phyloP scores from a whole-genome alignment of 2,797 vertebrate species.

The Clamator glandarius region DNA sequence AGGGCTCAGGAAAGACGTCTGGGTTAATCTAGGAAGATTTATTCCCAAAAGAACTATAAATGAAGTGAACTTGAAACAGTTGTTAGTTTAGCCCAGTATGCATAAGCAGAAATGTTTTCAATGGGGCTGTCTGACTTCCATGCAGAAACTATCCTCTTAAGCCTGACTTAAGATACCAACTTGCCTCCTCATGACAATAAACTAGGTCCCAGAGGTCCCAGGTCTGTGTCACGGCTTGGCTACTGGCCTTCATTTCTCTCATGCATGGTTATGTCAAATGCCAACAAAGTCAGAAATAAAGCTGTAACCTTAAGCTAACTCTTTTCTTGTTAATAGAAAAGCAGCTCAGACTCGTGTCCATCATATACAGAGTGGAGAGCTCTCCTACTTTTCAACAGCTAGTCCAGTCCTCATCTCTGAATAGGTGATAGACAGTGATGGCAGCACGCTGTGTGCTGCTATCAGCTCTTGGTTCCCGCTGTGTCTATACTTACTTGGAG shows the following conservation, averaged over 20 bases:
- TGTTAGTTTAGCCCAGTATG: conserved; percentile 11
- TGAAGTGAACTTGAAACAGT: neutral
- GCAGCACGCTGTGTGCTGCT: neutral
- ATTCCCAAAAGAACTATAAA: conserved; percentile 3
- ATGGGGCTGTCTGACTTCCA: neutral
- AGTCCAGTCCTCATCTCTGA: neutral
- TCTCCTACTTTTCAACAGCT: neutral
- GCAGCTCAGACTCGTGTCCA: neutral
- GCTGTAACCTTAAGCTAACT: neutral
- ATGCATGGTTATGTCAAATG: neutral
- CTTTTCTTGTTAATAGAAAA: neutral
- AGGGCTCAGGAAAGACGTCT: neutral
- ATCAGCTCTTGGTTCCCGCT: conserved; percentile 16
- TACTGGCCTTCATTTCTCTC: neutral
- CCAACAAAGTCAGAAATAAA: neutral
- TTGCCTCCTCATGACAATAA: neutral
- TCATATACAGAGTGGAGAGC: neutral
- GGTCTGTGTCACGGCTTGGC: neutral
- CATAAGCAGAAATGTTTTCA: neutral
- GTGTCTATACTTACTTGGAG: conserved; percentile 89
- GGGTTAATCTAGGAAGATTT: conserved; percentile 17
- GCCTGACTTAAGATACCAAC: neutral
- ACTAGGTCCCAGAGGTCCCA: neutral
- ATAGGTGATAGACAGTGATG: neutral
- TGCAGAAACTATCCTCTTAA: neutral